Evolutionary conservation across 2,888 invertebrate species (phyloP).

Genomic region (Nymphalis urticae): DNA sequence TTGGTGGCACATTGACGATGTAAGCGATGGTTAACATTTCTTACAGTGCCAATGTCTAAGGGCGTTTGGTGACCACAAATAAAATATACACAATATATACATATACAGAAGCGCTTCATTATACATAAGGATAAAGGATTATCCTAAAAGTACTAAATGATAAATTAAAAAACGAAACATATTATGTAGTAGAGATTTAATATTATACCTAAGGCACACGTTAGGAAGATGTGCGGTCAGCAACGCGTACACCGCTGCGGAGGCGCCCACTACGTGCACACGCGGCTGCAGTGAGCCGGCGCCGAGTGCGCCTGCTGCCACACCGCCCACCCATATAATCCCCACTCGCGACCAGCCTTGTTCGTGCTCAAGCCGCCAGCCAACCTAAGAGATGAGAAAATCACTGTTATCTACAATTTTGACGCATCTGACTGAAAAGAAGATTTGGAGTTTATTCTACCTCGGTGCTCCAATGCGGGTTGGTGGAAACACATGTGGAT

Average conservation of each 20-base stretch:
- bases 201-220: slow-evolving; percentile 82
- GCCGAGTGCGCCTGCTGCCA: slow-evolving; percentile 88
- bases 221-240: slow-evolving; percentile 93
- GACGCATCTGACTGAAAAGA: too few relatives aligned
- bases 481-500: too few relatives aligned
- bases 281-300: slow-evolving; percentile 88
- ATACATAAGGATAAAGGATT: background rate
- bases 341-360: slow-evolving; percentile 88
- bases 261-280: slow-evolving; percentile 91
- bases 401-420: too few relatives aligned
- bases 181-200: background rate
- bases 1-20: too few relatives aligned
- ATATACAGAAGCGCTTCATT: background rate
- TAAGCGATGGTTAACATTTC: too few relatives aligned
- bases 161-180: too few relatives aligned
- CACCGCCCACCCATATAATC: slow-evolving; percentile 87
- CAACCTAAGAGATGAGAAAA: slow-evolving; percentile 58
- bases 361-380: slow-evolving; percentile 84
- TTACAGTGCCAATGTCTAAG: too few relatives aligned
- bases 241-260: slow-evolving; percentile 94
- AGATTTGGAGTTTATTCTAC: too few relatives aligned
- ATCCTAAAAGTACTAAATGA: background rate
- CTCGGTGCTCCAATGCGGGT: too few relatives aligned
- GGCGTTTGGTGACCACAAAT: too few relatives aligned
- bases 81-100: too few relatives aligned